Evolutionary conservation across 2,888 invertebrate genomes (phyloP), one percentile per base, ranked within the genome.

Genomic region (Bugulina stolonifera): DNA sequence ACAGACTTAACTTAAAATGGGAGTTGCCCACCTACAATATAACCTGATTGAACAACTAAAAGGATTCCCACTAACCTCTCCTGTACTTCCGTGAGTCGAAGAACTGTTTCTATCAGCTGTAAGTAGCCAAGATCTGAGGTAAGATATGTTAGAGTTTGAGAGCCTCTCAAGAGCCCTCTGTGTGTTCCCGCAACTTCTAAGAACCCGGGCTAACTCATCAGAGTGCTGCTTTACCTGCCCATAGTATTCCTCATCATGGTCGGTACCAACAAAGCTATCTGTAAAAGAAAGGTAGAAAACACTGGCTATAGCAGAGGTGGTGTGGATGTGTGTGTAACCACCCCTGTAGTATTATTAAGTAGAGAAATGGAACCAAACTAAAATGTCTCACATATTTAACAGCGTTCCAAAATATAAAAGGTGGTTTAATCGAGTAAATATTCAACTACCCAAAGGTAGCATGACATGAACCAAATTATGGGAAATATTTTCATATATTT

Each of bases 81-180:
- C 64, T 29, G 25, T 64, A 32, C 64, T 64, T 22, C 64, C 64
- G 27, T 64, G 64, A 2, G 27, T 27, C 3, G 64, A 64, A 14
- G 32, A 32, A 32, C 64, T 64, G 64, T 32, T 64, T 32, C 64
- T 22, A 10, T 64, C 25, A 29, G 32, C 27, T 14, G 64, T 22
- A n/a, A 64, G 27, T 32, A 64, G 32, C 64, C 64, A 64, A 34
- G 64, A 64, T 27, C 27, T 64, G 64, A 64, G 64, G 27, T 32
- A 64, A 3, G 34, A 34, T 14, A 64, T 27, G 32, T 22, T 64
- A 10, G 64, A 34, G 27, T 14, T 10, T 14, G 64, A 27, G 29
- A 64, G 64, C 14, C 64, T 64, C n/a, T 64, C 64, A 2, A 64
- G 32, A 3, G 64, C 64, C n/a, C 64, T 64, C 64, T 64, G 64